Percentiles rank a stretch among this genome's conserved stretches.
phyloP scores from a whole-genome alignment of 2,888 invertebrate species.

The Cyaniris semiargus region DNA sequence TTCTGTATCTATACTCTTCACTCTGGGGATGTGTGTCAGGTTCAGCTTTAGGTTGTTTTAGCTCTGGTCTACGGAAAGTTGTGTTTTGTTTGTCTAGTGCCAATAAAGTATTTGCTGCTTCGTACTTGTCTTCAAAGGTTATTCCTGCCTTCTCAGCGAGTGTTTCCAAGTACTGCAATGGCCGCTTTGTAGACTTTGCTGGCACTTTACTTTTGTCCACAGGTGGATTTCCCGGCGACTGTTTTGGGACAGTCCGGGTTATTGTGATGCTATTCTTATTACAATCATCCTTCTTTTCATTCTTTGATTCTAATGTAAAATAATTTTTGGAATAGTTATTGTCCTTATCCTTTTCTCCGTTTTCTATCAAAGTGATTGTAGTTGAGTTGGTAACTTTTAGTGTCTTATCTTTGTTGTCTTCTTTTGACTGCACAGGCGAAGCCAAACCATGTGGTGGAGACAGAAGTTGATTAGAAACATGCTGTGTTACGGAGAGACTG shows the following conservation, averaged over 20 bases:
- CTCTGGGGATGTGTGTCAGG: conserved; percentile 60
- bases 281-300: conserved; percentile 71
- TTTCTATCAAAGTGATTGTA: conserved; percentile 71
- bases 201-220: conserved; percentile 60
- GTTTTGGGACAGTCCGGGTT: conserved; percentile 67
- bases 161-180: conserved; percentile 85
- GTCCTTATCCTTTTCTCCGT: conserved; percentile 70
- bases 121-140: conserved; percentile 87
- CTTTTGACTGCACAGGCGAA: conserved; percentile 57
- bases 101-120: conserved; percentile 83
- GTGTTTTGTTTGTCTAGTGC: conserved; percentile 84
- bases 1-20: conserved; percentile 69
- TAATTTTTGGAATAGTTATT: conserved; percentile 67
- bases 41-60: conserved; percentile 67
- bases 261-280: conserved; percentile 78
- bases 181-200: conserved; percentile 61
- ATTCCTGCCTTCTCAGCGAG: conserved; percentile 87
- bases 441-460: conserved; percentile 60
- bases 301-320: conserved; percentile 69
- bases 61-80: conserved; percentile 65
- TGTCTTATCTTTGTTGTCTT: conserved; percentile 68
- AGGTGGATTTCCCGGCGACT: conserved; percentile 57
- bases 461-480: conserved; percentile 66
- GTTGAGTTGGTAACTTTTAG: conserved; percentile 73
- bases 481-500: conserved; percentile 61